Conservation (phyloP, 1,140 invertebrate genomes). For the Phocides pigmalion region DNA sequence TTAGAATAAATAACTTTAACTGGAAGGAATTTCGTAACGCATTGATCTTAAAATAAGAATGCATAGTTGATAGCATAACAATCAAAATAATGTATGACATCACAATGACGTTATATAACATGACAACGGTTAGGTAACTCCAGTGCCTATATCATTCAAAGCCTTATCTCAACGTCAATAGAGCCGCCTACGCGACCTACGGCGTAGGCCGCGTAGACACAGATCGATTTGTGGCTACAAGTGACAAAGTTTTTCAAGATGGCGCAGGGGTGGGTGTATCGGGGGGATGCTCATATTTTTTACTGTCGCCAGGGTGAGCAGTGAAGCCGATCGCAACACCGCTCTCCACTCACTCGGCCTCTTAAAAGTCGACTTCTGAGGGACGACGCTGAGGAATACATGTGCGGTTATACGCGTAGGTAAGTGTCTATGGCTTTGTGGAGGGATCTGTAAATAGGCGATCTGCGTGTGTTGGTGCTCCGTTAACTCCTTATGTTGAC, state of each 20-base stretch:
- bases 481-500: conserved; percentile 27
- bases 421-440: conserved; percentile 60
- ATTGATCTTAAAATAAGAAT: too few relatives aligned
- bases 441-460: conserved; percentile 50
- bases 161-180: conserved; percentile 20
- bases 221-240: conserved; percentile 81
- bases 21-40: too few relatives aligned
- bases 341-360: conserved; percentile 80
- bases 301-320: conserved; percentile 82
- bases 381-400: conserved; percentile 57
- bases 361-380: conserved; percentile 74
- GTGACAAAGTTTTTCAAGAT: conserved; percentile 83
- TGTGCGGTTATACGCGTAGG: conserved; percentile 53
- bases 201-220: conserved; percentile 71
- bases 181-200: conserved; percentile 60
- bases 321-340: conserved; percentile 78
- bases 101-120: neutral
- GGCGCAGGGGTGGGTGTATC: conserved; percentile 61
- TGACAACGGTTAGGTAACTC: neutral
- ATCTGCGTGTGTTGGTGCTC: conserved; percentile 40
- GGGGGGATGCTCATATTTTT: conserved; percentile 81
- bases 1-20: too few relatives aligned
- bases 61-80: neutral
- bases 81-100: neutral
- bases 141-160: neutral